Evolutionary conservation across 2,888 invertebrate genomes (phyloP).

Genomic region (Brachyopa scutellaris): DNA sequence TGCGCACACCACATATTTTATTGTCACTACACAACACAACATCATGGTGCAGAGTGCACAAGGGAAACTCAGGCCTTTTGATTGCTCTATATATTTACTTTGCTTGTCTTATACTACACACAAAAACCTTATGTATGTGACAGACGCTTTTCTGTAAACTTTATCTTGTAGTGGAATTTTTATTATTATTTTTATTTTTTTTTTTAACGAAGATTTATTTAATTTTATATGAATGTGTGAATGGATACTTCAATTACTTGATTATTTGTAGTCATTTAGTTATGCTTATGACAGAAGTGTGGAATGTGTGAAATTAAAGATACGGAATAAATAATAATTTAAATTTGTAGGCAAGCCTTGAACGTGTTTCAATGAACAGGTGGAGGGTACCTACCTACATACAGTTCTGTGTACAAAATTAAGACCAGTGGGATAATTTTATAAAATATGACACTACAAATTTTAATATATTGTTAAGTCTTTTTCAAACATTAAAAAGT

Average conservation of each 20-base stretch:
- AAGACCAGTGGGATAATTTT: too few relatives aligned
- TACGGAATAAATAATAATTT: conserved; percentile 2
- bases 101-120: not conserved
- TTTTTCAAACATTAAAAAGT: too few relatives aligned
- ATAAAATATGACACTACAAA: too few relatives aligned
- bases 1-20: conserved; percentile 15
- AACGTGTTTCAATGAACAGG: too few relatives aligned
- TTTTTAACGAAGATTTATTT: conserved; percentile 38
- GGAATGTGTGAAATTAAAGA: not conserved
- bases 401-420: too few relatives aligned
- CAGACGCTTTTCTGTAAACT: conserved; percentile 16
- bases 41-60: conserved; percentile 15
- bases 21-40: conserved; percentile 12
- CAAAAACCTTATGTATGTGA: not conserved
- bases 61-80: conserved; percentile 23
- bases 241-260: conserved; percentile 34
- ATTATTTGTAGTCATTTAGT: conserved; percentile 24
- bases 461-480: too few relatives aligned
- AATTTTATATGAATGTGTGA: conserved; percentile 38
- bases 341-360: too few relatives aligned
- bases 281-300: not conserved
- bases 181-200: too few relatives aligned
- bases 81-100: conserved; percentile 26
- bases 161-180: conserved; percentile 40
- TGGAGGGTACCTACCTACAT: too few relatives aligned